Evolutionary conservation across 2,888 invertebrate genomes (phyloP).

Genomic region (Hedychridium roseum): DNA sequence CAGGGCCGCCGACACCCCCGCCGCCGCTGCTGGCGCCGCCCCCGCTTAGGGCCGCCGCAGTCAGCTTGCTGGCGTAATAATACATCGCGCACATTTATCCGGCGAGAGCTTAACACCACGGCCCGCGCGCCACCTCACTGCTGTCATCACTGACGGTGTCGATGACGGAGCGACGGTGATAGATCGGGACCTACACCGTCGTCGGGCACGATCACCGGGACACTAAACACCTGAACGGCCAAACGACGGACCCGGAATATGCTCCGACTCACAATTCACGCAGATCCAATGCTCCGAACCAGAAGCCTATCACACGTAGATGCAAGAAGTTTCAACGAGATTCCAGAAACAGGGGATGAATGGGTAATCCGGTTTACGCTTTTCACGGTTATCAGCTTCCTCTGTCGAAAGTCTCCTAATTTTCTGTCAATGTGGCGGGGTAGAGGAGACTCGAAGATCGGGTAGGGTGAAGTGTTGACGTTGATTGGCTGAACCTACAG

Average conservation of each 20-base stretch:
- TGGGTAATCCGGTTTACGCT: too few relatives aligned
- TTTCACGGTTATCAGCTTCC: too few relatives aligned
- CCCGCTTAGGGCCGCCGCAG: constrained; percentile 71
- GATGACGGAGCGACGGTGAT: constrained; percentile 34
- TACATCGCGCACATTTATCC: constrained; percentile 71
- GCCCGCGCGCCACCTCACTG: constrained; percentile 58
- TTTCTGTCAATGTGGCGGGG: too few relatives aligned
- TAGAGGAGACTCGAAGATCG: too few relatives aligned
- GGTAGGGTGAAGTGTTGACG: too few relatives aligned
- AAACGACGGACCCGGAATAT: neutral
- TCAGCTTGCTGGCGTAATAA: constrained; percentile 75
- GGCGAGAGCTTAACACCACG: constrained; percentile 60
- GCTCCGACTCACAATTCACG: neutral
- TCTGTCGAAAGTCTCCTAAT: too few relatives aligned
- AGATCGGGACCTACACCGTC: neutral
- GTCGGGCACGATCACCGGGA: too few relatives aligned
- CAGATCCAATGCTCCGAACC: too few relatives aligned
- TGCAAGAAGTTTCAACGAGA: too few relatives aligned
- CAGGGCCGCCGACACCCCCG: constrained; percentile 60
- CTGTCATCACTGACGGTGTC: constrained; percentile 59
- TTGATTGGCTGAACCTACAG: too few relatives aligned
- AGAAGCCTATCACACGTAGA: too few relatives aligned
- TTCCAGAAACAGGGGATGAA: too few relatives aligned
- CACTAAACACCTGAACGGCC: neutral
- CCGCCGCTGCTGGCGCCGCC: constrained; percentile 66